Evolutionary conservation across 2,797 vertebrate species (phyloP), one percentile per base, ranked within the genome.

Genomic region (Glossophaga mutica): DNA sequence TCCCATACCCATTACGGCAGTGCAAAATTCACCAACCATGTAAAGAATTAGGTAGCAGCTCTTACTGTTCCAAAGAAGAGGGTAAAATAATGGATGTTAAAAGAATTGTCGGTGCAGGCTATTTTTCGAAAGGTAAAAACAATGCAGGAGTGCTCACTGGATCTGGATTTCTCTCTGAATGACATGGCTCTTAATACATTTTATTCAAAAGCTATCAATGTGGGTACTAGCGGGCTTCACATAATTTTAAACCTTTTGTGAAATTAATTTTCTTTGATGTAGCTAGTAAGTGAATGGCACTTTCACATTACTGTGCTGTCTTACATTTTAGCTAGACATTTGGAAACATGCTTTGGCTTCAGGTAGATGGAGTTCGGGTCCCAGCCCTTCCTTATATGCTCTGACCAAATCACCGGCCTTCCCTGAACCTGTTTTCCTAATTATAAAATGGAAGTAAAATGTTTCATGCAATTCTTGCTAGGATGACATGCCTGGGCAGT

Each of bases 281-380:
- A 90, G 48, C 67, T 68, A n/a, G 65, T 76, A 82, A 67, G 34
- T 73, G 46, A 91, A 55, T 42, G 42, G 55, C 68, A 62, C 65
- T 77, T 94, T 29, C 11, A n/a, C 18, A 26, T 57, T 79, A 46
- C 22, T 12, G 5, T 21, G 18, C 26, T 59, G 37, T 67, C 67
- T 91, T 14, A 0, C 52, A 21, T 55, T 92, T 95, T 81, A 92
- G 55, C 71, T 68, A 91, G 87, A 87, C 77, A 62, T 39, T 93
- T 90, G 71, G 39, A 93, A 89, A 95, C 82, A 37, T 74, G n/a
- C 44, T 82, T 79, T 90, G 48, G 15, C 24, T 83, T 68, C 85
- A 86, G 76, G 78, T 32, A n/a, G 74, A 48, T 39, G 37, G 32
- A 87, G 46, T 94, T 85, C 16, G 52, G 21, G 83, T 71, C 85